Percentiles rank a stretch among this genome's conserved stretches.
These are phyloP conservation scores for Caenorhabditis uteleia DNA, from an alignment of 2,888 invertebrate species.

Conservation along the genomic window DNA sequence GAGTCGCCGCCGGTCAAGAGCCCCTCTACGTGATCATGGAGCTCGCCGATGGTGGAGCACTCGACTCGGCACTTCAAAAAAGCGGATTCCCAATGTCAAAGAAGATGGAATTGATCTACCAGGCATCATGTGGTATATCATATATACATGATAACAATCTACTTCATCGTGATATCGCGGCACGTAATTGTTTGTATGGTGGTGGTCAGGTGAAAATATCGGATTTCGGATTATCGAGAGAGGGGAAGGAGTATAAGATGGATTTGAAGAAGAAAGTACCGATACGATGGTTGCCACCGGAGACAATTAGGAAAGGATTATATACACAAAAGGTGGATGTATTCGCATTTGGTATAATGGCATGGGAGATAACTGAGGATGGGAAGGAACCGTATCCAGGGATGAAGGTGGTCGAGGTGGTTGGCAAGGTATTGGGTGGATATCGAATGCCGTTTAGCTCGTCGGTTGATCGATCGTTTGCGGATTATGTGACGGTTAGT, in stretches of 20 bases:
- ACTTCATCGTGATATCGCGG: slow-evolving; percentile 40
- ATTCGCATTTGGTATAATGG: slow-evolving; percentile 39
- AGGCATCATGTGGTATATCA: slow-evolving; percentile 47
- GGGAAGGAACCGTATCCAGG: slow-evolving; percentile 31
- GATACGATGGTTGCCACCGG: slow-evolving; percentile 45
- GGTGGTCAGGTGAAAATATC: slow-evolving; percentile 42
- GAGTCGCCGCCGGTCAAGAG: slow-evolving; percentile 48
- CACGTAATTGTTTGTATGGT: slow-evolving; percentile 41
- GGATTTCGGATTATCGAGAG: slow-evolving; percentile 39
- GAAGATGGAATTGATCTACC: slow-evolving; percentile 48
- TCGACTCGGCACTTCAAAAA: slow-evolving; percentile 49
- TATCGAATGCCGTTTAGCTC: no score
- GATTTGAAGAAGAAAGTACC: slow-evolving; percentile 36
- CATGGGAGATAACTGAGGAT: slow-evolving; percentile 26
- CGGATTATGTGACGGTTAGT: no score
- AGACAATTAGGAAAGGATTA: slow-evolving; percentile 19
- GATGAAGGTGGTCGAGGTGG: slow-evolving; percentile 25
- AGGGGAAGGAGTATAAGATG: slow-evolving; percentile 28
- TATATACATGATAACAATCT: slow-evolving; percentile 42
- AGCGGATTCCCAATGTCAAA: slow-evolving; percentile 22
- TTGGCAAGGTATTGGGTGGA: slow-evolving; percentile 17
- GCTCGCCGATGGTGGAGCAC: slow-evolving; percentile 43
- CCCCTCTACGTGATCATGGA: slow-evolving; percentile 57
- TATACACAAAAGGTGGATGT: slow-evolving; percentile 42
- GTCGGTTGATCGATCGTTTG: no score